These are phyloP conservation scores for Ceratina japonica DNA, from an alignment of 1,140 invertebrate species.

Conservation along the genomic window DNA sequence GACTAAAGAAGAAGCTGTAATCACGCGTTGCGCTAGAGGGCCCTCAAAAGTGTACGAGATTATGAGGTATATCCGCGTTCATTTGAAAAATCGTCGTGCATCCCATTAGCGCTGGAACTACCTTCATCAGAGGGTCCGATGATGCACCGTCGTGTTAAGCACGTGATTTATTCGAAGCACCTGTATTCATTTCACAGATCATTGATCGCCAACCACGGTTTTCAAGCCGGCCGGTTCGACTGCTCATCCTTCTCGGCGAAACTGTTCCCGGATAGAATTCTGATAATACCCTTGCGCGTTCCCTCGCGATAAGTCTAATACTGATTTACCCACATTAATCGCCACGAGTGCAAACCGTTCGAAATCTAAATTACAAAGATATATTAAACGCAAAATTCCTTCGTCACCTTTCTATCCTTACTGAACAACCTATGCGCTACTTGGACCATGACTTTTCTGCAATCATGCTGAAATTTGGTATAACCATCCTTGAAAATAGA, in stretches of 20 bases:
- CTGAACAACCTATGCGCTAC: too few species aligned
- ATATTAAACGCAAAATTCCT: too few species aligned
- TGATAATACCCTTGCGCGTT: background rate
- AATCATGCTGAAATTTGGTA: too few species aligned
- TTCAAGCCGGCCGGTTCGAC: conserved; percentile 2
- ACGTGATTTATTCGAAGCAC: conserved; percentile 29
- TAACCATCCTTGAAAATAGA: too few species aligned
- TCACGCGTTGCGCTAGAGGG: background rate
- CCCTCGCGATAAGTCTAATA: background rate
- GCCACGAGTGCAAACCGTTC: background rate
- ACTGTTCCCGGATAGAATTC: background rate
- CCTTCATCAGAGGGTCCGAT: background rate
- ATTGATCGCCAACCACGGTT: conserved; percentile 26
- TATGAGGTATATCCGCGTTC: conserved; percentile 10
- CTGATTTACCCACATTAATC: background rate
- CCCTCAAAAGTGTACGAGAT: background rate
- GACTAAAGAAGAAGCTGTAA: background rate
- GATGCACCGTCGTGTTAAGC: conserved; percentile 23
- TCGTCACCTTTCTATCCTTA: too few species aligned
- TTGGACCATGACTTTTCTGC: too few species aligned
- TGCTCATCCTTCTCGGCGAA: conserved; percentile 8
- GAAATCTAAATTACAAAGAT: too few species aligned
- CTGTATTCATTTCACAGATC: conserved; percentile 31
- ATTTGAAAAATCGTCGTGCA: conserved; percentile 14
- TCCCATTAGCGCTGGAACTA: conserved; percentile 1